phyloP scores from a whole-genome alignment of 1,140 invertebrate species.

The Tribolium castaneum region DNA sequence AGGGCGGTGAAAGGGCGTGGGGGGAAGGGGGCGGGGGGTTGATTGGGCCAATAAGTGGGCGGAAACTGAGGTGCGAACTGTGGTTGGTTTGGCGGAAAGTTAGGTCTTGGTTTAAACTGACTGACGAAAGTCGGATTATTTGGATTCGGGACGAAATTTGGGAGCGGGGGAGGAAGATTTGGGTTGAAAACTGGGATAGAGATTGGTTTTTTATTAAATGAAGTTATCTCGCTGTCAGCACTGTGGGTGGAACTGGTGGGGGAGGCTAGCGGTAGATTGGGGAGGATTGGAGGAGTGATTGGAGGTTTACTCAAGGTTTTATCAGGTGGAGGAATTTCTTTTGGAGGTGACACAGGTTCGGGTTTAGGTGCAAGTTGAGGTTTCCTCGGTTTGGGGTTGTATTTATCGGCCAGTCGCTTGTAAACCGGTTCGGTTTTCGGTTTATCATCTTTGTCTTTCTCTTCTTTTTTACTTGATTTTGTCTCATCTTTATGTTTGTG shows the following conservation, averaged over 20 bases:
- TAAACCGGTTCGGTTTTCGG: conserved; percentile 30
- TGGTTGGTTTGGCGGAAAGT: not conserved
- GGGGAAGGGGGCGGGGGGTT: not conserved
- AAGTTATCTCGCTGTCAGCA: not conserved
- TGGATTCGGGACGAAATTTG: conserved; percentile 40
- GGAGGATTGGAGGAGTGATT: not conserved
- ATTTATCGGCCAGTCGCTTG: conserved; percentile 59
- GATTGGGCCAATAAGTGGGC: not conserved
- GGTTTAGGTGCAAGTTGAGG: conserved; percentile 29
- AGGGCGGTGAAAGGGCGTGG: not conserved
- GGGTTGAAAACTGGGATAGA: not conserved
- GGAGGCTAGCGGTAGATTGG: not conserved
- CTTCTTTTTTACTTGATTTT: conserved; percentile 36
- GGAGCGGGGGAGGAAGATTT: conserved; percentile 20
- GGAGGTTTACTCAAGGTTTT: not conserved
- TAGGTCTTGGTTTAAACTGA: not conserved
- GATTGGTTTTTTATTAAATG: not conserved
- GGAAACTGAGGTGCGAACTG: not conserved
- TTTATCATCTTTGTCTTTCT: conserved; percentile 21
- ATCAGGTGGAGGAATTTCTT: conserved; percentile 44
- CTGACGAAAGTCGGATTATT: conserved; percentile 41
- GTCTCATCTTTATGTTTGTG: conserved; percentile 38
- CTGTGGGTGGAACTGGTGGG: not conserved
- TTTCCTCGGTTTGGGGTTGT: conserved; percentile 57
- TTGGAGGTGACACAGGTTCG: conserved; percentile 41